phyloP scores from a whole-genome alignment of 35 echinoderm and acorn worm genomes.

The Chiridota heheva region DNA sequence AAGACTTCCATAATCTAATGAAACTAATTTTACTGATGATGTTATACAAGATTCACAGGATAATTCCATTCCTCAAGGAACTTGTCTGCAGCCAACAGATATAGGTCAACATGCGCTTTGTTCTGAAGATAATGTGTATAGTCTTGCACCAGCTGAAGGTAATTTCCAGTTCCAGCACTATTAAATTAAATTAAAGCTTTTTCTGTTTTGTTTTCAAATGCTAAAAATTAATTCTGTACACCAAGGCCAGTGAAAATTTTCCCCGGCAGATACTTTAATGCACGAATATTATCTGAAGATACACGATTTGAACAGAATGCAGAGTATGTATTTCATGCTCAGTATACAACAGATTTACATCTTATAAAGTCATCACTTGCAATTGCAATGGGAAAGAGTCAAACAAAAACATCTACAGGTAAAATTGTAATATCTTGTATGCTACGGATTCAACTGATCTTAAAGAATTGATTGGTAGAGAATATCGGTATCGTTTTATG shows the following conservation, averaged over 20 bases:
- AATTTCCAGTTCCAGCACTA: constrained; percentile 62
- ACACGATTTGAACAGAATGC: constrained; percentile 28
- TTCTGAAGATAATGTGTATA: constrained; percentile 54
- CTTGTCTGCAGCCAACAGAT: constrained; percentile 67
- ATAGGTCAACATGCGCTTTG: constrained; percentile 48
- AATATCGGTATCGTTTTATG: constrained; percentile 46
- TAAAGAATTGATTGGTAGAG: constrained; percentile 1
- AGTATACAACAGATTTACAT: constrained; percentile 43
- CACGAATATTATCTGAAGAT: constrained; percentile 25
- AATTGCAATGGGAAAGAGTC: constrained; percentile 32
- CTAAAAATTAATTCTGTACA: neutral
- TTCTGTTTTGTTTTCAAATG: constrained; percentile 4
- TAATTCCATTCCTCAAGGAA: constrained; percentile 16
- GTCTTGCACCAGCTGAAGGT: constrained; percentile 69
- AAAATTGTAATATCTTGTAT: constrained; percentile 13
- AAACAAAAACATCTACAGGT: constrained; percentile 26
- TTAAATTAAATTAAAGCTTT: constrained; percentile 23
- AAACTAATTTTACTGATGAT: no score
- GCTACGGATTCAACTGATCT: neutral
- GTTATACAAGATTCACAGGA: neutral
- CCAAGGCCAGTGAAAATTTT: neutral
- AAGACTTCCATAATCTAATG: no score
- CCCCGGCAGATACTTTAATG: constrained; percentile 34
- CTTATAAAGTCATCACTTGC: constrained; percentile 2
- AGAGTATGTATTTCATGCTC: constrained; percentile 49